phyloP scores from a whole-genome alignment of 2,113 vertebrate species.

The Myiopsitta monachus region DNA sequence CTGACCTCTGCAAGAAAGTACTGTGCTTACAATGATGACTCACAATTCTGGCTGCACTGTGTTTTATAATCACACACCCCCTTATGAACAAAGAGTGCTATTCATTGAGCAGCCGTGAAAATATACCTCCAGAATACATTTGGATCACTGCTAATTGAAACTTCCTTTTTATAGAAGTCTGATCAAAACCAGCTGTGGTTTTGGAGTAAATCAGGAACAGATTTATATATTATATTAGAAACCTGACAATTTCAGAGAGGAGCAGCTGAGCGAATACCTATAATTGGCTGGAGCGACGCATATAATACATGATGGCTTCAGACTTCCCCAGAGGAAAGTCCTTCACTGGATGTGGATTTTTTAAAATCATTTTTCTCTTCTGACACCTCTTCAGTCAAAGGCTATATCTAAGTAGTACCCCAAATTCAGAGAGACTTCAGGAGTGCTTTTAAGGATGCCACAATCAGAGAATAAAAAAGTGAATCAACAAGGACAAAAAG shows the following conservation, averaged over 20 bases:
- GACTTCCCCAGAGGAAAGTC: neutral
- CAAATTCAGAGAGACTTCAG: neutral
- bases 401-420: neutral
- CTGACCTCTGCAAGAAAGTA: slow-evolving; percentile 59
- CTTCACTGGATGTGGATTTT: neutral
- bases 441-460: neutral
- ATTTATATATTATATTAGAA: slow-evolving; percentile 61
- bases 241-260: slow-evolving; percentile 44
- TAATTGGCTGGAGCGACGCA: neutral
- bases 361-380: neutral
- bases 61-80: neutral
- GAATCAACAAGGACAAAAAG: neutral
- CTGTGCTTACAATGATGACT: slow-evolving; percentile 57
- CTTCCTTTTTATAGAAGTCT: slow-evolving; percentile 74
- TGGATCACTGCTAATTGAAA: slow-evolving; percentile 74
- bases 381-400: neutral
- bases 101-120: slow-evolving; percentile 63
- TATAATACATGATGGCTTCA: neutral
- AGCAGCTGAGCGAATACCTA: neutral
- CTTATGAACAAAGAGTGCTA: slow-evolving; percentile 56
- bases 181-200: slow-evolving; percentile 75
- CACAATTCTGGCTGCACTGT: slow-evolving; percentile 50
- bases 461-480: neutral
- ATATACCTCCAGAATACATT: slow-evolving; percentile 58
- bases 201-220: slow-evolving; percentile 55